phyloP scores from a whole-genome alignment of 2,797 vertebrate species.

The Poecilia picta region DNA sequence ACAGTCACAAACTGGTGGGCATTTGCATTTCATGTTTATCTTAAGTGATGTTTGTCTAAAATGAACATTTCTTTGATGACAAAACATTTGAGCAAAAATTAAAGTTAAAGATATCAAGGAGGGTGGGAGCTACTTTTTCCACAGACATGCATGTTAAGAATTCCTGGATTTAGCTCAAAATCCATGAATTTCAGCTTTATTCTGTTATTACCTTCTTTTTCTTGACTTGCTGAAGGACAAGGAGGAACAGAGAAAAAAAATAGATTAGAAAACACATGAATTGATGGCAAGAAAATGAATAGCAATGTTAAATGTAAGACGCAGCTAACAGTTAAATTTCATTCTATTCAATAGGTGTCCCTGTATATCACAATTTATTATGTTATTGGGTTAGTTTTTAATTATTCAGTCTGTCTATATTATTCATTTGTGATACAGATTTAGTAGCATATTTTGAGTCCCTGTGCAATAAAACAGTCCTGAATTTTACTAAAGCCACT shows the following conservation, averaged over 20 bases:
- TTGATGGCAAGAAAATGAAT: constrained; percentile 1
- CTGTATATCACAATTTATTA: not conserved
- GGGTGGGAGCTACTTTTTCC: not conserved
- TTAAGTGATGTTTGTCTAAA: not conserved
- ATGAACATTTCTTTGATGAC: not conserved
- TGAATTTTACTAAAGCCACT: not conserved
- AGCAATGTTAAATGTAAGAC: not conserved
- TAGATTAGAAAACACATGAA: constrained; percentile 31
- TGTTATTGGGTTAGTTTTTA: not conserved
- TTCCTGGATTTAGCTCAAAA: not conserved
- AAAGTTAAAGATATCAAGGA: not conserved
- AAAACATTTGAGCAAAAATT: not conserved
- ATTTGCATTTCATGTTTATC: not conserved
- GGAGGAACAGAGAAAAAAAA: constrained; percentile 46
- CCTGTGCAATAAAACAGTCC: not conserved
- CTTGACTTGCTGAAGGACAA: constrained; percentile 69
- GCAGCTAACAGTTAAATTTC: constrained; percentile 6
- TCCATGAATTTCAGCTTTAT: not conserved
- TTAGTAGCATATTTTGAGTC: not conserved
- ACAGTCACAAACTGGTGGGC: not conserved
- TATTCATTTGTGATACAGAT: not conserved
- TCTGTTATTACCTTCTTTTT: constrained; percentile 74
- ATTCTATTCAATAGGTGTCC: not conserved
- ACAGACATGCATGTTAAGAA: not conserved
- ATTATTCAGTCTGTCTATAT: not conserved